Percentiles rank a stretch among this genome's conserved stretches.
These are phyloP conservation scores for Eucera pruinosa DNA, from an alignment of 2,888 invertebrate species.

Conservation along the genomic window DNA sequence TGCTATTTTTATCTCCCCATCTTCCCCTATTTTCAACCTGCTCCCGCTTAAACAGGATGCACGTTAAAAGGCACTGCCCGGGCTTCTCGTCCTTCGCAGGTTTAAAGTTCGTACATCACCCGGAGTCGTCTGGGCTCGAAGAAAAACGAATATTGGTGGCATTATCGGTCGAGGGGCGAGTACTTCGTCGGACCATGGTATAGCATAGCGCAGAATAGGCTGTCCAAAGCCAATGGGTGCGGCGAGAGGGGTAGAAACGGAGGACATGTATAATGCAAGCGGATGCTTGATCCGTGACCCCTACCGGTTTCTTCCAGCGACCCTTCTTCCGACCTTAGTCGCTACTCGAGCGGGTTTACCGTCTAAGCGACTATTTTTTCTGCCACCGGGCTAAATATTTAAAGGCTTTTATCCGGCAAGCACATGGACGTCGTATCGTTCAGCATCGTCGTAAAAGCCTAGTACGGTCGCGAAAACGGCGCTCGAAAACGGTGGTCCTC, in stretches of 20 bases:
- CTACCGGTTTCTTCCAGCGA: conserved; percentile 43
- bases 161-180: conserved; percentile 48
- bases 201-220: conserved; percentile 55
- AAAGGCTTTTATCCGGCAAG: conserved; percentile 68
- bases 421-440: conserved; percentile 18
- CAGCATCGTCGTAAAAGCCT: conserved; percentile 24
- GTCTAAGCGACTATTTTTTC: conserved; percentile 56
- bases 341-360: conserved; percentile 34
- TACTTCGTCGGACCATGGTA: conserved; percentile 33
- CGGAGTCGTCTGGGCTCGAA: neutral
- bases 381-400: conserved; percentile 70
- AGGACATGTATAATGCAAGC: conserved; percentile 75
- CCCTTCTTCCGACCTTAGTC: conserved; percentile 49
- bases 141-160: conserved; percentile 43
- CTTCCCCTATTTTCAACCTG: neutral
- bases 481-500: too few relatives aligned
- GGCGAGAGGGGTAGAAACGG: conserved; percentile 9
- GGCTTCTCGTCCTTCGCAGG: neutral
- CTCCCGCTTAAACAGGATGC: neutral
- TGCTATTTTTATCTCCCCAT: neutral
- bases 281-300: conserved; percentile 72
- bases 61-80: neutral
- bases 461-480: neutral
- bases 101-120: conserved; percentile 31
- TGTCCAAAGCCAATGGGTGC: conserved; percentile 55